Conservation (phyloP, 2,888 invertebrate genomes). For the Teinopalpus imperialis region DNA sequence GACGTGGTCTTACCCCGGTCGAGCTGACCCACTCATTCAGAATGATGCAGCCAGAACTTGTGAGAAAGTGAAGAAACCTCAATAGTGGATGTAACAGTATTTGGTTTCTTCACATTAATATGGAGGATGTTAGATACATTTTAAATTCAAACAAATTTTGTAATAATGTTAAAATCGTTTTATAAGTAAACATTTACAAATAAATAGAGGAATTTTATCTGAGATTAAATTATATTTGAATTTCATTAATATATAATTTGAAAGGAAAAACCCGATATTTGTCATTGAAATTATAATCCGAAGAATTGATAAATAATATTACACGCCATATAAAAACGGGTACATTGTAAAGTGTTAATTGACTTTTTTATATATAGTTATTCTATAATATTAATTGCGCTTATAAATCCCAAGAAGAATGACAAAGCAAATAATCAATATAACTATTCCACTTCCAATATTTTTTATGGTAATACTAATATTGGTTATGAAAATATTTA, state of each 20-base stretch:
- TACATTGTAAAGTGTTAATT: slow-evolving; percentile 20
- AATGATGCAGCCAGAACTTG: no score
- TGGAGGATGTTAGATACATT: no score
- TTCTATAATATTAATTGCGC: slow-evolving; percentile 5
- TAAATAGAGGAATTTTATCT: slow-evolving; percentile 15
- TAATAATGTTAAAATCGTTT: no score
- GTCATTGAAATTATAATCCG: slow-evolving; percentile 22
- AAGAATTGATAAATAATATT: slow-evolving; percentile 19
- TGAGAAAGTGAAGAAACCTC: no score
- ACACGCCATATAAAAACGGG: slow-evolving; percentile 1
- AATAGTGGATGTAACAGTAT: no score
- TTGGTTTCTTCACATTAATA: no score
- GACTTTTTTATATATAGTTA: slow-evolving; percentile 8
- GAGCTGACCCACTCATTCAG: no score
- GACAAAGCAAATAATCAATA: slow-evolving; percentile 2
- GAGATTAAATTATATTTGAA: slow-evolving; percentile 3
- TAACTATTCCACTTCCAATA: not conserved
- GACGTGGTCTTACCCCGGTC: no score
- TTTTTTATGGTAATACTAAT: no score
- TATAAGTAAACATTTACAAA: slow-evolving; percentile 6
- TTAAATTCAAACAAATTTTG: no score
- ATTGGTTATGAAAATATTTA: no score
- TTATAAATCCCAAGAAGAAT: slow-evolving; percentile 4
- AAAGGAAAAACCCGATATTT: slow-evolving; percentile 18
- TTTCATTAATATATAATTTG: slow-evolving; percentile 12